Evolutionary conservation across 2,888 invertebrate species (phyloP).

Genomic region (Drosophila paranaensis): DNA sequence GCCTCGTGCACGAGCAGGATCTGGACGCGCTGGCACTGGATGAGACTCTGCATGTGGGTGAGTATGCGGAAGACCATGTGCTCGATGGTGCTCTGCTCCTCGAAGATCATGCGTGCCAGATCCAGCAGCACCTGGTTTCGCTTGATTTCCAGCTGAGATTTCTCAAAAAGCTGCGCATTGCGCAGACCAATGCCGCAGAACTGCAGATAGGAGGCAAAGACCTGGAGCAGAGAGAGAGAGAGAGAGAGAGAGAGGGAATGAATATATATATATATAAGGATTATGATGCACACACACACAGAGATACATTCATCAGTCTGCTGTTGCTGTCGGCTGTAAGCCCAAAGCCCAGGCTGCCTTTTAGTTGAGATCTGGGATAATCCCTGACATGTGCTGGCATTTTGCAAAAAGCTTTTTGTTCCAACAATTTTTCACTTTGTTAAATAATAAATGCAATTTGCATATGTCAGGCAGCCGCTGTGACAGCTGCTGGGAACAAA

Average conservation of each 20-base stretch:
- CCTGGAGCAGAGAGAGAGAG: slow-evolving; percentile 85
- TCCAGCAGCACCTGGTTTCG: slow-evolving; percentile 97
- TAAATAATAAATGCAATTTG: slow-evolving; percentile 76
- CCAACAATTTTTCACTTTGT: slow-evolving; percentile 49
- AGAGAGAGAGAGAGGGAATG: neutral
- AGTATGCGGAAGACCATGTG: slow-evolving; percentile 97
- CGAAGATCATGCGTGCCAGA: slow-evolving; percentile 98
- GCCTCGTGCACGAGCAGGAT: slow-evolving; percentile 95
- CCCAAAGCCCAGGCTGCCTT: neutral
- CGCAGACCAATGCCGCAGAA: slow-evolving; percentile 98
- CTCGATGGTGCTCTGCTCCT: slow-evolving; percentile 98
- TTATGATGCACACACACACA: slow-evolving; percentile 19
- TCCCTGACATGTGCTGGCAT: slow-evolving; percentile 40
- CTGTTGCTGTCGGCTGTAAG: slow-evolving; percentile 16
- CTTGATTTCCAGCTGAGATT: slow-evolving; percentile 97
- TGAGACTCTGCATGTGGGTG: slow-evolving; percentile 96
- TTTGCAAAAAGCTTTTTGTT: slow-evolving; percentile 56
- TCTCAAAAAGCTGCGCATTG: slow-evolving; percentile 98
- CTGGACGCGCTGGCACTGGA: slow-evolving; percentile 98
- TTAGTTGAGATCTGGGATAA: slow-evolving; percentile 28
- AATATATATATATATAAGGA: neutral
- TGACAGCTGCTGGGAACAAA: slow-evolving; percentile 51
- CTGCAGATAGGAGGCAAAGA: slow-evolving; percentile 96
- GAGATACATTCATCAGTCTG: slow-evolving; percentile 13
- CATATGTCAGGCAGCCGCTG: slow-evolving; percentile 23